phyloP scores from a whole-genome alignment of 2,797 vertebrate species.

The Pristis pectinata region DNA sequence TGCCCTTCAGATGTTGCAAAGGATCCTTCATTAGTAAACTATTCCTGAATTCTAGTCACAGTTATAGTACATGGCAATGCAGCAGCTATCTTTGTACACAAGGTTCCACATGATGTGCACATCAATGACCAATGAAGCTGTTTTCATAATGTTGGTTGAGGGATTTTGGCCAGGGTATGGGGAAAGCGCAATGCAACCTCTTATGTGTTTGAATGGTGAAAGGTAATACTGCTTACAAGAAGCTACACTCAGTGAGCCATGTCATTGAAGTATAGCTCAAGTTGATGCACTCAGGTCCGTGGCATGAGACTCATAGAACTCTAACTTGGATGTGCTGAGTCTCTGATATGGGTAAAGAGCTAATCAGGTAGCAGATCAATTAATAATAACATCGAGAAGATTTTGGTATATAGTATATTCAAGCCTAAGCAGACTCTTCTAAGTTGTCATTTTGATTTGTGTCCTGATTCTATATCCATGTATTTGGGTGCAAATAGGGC shows the following conservation, averaged over 20 bases:
- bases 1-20: not conserved
- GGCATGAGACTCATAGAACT: not conserved
- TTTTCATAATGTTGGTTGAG: not conserved
- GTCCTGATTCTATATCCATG: not conserved
- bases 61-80: not conserved
- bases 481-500: not conserved
- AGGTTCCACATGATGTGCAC: not conserved
- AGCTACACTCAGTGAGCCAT: not conserved
- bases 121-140: not conserved
- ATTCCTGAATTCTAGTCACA: not conserved
- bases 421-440: not conserved
- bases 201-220: not conserved
- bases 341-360: not conserved
- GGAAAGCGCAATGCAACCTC: not conserved
- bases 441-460: not conserved
- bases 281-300: not conserved
- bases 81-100: not conserved
- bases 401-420: not conserved
- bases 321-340: not conserved
- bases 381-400: not conserved
- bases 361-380: not conserved
- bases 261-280: not conserved
- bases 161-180: not conserved
- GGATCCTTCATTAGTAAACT: not conserved
- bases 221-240: not conserved